Conservation (phyloP, 2,888 invertebrate genomes). For the Craniophora ligustri region DNA sequence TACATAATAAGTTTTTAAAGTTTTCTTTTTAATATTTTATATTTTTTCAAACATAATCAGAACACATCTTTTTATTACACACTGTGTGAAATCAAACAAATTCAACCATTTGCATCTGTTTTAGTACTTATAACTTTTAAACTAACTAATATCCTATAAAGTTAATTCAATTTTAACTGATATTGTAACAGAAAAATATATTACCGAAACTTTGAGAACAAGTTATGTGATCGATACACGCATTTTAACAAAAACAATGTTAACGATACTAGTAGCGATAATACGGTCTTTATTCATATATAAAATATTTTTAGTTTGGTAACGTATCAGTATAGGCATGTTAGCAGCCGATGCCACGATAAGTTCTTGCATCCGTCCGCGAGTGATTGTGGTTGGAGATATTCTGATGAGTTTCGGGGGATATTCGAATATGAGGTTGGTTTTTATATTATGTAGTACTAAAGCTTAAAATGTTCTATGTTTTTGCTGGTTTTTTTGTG, state of each 20-base stretch:
- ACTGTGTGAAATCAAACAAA: no score
- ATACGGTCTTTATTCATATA: conserved; percentile 58
- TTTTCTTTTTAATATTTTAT: background rate
- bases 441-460: conserved; percentile 2
- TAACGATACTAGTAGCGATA: conserved; percentile 58
- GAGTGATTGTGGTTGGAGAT: conserved; percentile 53
- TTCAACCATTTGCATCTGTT: no score
- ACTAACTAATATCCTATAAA: no score
- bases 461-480: no score
- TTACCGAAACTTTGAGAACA: conserved; percentile 64
- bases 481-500: no score
- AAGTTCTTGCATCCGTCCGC: conserved; percentile 64
- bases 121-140: no score
- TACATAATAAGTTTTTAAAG: background rate
- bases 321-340: conserved; percentile 64
- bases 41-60: no score
- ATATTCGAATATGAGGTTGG: conserved; percentile 44
- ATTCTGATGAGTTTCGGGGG: conserved; percentile 31
- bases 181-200: background rate
- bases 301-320: conserved; percentile 59
- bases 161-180: no score
- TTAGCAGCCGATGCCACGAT: conserved; percentile 60
- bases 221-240: conserved; percentile 54
- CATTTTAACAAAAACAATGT: conserved; percentile 53
- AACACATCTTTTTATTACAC: no score